Evolutionary conservation across 2,113 vertebrate genomes (phyloP), one percentile per base, ranked within the genome.

Genomic region (Platichthys flesus): DNA sequence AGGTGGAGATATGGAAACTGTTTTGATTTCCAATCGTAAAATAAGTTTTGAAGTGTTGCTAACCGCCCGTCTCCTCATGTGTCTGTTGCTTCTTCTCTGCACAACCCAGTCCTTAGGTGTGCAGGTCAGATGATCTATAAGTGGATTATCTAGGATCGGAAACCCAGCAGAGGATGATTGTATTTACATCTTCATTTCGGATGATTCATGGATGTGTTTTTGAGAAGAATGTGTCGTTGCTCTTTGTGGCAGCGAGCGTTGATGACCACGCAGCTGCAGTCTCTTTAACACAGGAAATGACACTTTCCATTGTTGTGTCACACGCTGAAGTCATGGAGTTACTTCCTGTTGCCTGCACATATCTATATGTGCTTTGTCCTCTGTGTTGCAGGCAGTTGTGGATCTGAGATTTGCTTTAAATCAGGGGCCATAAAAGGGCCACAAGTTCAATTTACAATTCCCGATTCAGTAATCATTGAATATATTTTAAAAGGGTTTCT

Each of bases 1-100:
- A 18, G 78, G 56, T 59, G 72, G 74, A 76, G 59, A 84, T 83
- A 77, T 76, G 77, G 79, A 84, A 74, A 71, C 31, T 74, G 70
- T 67, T 86, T 69, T 28, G 74, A 84, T 74, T 78, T 83, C 49
- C 49, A 68, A 63, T 67, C 7, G 51, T 65, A 21, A 74, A 74
- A 74, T 26, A 66, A 6, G 28, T 58, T 78, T 51, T 35, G n/a
- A 14, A 76, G 52, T 58, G 2, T 16, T 67, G 70, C 26, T 51
- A 6, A 49, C 59, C 54, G 61, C 54, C 51, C 65, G 21, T 64
- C 1, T 57, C 12, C 20, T 13, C 59, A 4, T 55, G 60, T 66
- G 47, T 59, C 16, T 24, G 54, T 42, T 54, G 21, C 52, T 76
- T 59, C 40, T 26, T 12, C n/a, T 26, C 31, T 23, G 51, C 24